These are phyloP conservation scores for Meloidogyne chitwoodi DNA, from an alignment of 1,140 invertebrate species.

Conservation along the genomic window DNA sequence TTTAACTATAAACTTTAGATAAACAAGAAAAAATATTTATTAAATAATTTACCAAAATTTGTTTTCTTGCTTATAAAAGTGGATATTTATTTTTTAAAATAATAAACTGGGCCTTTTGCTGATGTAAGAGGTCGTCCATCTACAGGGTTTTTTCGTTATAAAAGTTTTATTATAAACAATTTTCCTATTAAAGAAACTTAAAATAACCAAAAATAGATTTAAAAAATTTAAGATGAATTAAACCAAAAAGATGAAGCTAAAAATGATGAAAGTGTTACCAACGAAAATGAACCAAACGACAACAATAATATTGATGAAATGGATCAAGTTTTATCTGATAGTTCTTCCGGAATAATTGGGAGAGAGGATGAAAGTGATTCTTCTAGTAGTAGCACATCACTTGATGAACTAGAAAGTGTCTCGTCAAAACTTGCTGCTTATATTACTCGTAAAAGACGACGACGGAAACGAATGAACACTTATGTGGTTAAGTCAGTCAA, in stretches of 20 bases:
- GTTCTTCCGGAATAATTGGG: neutral
- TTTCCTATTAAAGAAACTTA: no score
- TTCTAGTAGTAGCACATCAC: neutral
- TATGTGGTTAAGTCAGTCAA: neutral
- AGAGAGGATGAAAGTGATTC: neutral
- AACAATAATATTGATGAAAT: neutral
- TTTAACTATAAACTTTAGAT: no score
- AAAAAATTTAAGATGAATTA: neutral
- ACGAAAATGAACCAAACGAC: neutral
- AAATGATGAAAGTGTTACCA: neutral
- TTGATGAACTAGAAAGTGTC: neutral
- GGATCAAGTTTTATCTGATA: neutral
- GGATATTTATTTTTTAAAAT: no score
- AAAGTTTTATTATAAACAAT: no score
- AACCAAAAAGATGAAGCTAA: neutral
- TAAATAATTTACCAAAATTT: no score
- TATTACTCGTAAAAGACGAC: neutral
- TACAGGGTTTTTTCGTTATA: no score
- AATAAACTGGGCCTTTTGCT: no score
- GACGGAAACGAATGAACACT: neutral
- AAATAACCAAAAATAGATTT: no score
- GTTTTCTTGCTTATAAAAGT: no score
- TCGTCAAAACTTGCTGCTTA: neutral
- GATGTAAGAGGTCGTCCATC: no score
- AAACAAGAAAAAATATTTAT: no score